Conservation (phyloP, 2,113 vertebrate genomes). For the Hyperoodon ampullatus region DNA sequence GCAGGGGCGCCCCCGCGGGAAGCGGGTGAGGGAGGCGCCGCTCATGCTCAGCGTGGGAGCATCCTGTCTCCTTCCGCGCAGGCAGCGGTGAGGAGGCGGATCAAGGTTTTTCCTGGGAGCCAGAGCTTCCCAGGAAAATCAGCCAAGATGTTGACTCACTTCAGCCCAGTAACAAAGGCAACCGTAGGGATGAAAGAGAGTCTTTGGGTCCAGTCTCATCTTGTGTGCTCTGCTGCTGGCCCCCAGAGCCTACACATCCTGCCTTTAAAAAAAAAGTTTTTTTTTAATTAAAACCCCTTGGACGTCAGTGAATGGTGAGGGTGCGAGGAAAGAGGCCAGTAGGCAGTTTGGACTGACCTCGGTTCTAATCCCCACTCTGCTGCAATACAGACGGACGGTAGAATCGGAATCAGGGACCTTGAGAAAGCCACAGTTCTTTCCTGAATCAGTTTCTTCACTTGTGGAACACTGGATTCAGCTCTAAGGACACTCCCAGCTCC, state of each 20-base stretch:
- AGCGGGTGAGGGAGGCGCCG: neutral
- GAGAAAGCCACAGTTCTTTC: neutral
- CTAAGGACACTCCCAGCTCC: neutral
- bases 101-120: neutral
- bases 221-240: neutral
- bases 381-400: neutral
- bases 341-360: neutral
- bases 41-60: neutral
- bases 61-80: neutral
- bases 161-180: neutral
- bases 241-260: neutral
- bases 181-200: neutral
- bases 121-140: neutral
- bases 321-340: neutral
- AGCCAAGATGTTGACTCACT: neutral
- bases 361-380: neutral
- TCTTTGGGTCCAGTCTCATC: neutral
- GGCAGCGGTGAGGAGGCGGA: neutral
- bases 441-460: neutral
- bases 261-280: neutral
- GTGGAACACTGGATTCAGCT: neutral
- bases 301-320: neutral
- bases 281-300: neutral
- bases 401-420: neutral
- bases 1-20: rapidly evolving